Conservation (phyloP, 2,113 vertebrate genomes). For the Neopipo cinnamomea region DNA sequence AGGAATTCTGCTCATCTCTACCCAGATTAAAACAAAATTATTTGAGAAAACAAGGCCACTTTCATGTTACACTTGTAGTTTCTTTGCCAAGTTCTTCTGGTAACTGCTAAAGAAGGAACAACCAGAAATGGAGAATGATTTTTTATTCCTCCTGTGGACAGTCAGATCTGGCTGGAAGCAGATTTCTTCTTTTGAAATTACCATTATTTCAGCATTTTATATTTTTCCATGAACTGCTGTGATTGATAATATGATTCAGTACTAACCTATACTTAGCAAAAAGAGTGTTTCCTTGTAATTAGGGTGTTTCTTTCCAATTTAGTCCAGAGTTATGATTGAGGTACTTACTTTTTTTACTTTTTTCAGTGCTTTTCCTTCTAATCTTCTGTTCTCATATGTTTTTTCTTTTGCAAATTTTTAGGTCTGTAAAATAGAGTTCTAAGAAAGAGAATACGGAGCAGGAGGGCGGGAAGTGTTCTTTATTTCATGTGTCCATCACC, state of each 20-base stretch:
- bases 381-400: not conserved
- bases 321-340: not conserved
- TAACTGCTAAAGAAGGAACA: not conserved
- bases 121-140: not conserved
- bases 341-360: not conserved
- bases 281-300: constrained; percentile 50
- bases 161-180: not conserved
- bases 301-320: constrained; percentile 24
- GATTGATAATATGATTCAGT: constrained; percentile 31
- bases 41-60: not conserved
- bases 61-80: not conserved
- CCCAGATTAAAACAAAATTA: not conserved
- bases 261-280: constrained; percentile 55
- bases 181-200: constrained; percentile 29
- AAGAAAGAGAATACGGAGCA: not conserved
- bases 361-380: not conserved
- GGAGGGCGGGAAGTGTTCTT: not conserved
- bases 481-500: not conserved
- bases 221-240: constrained; percentile 13
- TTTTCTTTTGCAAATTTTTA: not conserved
- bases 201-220: constrained; percentile 54
- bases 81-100: not conserved
- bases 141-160: not conserved
- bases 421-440: not conserved
- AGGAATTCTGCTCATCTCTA: not conserved